These are phyloP conservation scores for Brenthis ino DNA, from an alignment of 2,888 invertebrate species.

Conservation along the genomic window DNA sequence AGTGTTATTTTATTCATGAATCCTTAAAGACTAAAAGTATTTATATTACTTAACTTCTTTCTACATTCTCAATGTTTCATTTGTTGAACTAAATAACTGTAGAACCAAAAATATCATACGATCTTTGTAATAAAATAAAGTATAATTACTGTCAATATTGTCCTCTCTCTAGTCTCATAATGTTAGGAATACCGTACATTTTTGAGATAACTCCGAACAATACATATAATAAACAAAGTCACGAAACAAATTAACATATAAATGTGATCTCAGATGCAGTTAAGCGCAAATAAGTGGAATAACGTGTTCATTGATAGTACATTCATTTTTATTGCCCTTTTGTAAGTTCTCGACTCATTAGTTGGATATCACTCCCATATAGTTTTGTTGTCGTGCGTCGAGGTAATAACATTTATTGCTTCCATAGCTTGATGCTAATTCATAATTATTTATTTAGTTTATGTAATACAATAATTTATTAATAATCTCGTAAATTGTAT, in stretches of 20 bases:
- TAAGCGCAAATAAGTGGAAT: conserved; percentile 39
- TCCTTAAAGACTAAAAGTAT: no score
- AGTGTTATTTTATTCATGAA: no score
- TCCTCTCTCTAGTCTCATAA: background rate
- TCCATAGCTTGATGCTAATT: conserved; percentile 10
- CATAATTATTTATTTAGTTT: conserved; percentile 4
- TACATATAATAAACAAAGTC: conserved; percentile 25
- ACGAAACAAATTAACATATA: conserved; percentile 44
- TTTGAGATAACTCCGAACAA: conserved; percentile 14
- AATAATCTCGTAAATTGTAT: background rate
- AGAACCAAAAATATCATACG: no score
- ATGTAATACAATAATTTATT: background rate
- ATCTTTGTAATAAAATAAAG: no score
- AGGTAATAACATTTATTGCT: conserved; percentile 7
- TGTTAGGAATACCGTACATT: conserved; percentile 12
- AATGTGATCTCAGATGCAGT: conserved; percentile 43
- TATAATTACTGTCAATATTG: no score
- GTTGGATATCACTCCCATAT: background rate
- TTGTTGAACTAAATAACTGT: no score
- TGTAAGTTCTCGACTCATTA: conserved; percentile 27
- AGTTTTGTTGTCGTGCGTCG: conserved; percentile 20
- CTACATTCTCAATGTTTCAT: no score
- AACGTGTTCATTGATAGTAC: conserved; percentile 44
- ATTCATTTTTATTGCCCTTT: conserved; percentile 45
- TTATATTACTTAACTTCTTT: no score